phyloP scores from a whole-genome alignment of 2,797 vertebrate genomes.

The Helarctos malayanus region DNA sequence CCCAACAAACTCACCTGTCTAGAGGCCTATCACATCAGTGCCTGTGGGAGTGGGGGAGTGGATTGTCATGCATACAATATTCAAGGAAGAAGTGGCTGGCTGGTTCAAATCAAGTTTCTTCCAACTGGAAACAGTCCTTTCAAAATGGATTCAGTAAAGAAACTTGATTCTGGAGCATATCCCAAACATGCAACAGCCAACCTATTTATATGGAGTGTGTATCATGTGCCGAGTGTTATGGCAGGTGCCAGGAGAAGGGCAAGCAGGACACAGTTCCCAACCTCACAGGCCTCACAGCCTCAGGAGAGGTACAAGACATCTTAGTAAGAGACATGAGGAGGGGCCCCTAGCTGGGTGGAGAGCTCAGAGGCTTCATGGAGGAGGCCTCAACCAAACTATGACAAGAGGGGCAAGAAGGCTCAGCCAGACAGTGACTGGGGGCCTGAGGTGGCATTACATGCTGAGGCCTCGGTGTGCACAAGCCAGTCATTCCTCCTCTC shows the following conservation, averaged over 20 bases:
- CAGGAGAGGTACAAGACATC: neutral
- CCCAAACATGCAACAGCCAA: neutral
- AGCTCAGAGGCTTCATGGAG: accelerated
- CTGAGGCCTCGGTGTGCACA: neutral
- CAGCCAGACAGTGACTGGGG: neutral
- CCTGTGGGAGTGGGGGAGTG: neutral
- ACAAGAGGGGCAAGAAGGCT: neutral
- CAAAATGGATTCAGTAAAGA: neutral
- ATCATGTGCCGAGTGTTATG: neutral
- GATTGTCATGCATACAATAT: accelerated
- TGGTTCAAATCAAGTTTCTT: neutral
- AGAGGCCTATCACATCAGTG: neutral
- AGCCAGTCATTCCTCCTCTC: neutral
- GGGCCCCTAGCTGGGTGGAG: accelerated
- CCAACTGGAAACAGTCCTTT: neutral
- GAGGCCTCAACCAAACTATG: neutral
- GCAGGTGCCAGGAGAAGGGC: neutral
- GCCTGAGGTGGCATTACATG: accelerated
- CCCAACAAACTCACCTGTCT: neutral
- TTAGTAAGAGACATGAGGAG: accelerated
- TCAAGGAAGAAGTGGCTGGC: neutral
- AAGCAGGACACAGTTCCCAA: neutral
- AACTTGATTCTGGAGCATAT: neutral
- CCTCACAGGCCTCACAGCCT: neutral
- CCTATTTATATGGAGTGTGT: neutral